Percentiles rank a stretch among this genome's conserved stretches.
phyloP scores from a whole-genome alignment of 2,797 vertebrate species.

The Adrianichthys oophorus region DNA sequence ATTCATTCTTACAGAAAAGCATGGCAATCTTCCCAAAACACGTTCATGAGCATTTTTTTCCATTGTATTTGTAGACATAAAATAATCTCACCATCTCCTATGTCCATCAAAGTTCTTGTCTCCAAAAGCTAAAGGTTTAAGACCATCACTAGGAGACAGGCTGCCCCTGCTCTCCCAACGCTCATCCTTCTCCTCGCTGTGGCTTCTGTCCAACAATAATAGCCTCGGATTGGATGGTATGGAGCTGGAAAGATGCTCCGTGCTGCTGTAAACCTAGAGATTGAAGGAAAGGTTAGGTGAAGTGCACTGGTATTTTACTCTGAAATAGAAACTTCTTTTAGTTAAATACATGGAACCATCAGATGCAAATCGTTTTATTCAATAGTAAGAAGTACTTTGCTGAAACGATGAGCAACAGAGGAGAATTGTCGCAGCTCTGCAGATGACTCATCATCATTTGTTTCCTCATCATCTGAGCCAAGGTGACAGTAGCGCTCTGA shows the following conservation, averaged over 20 bases:
- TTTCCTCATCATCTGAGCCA: conserved; percentile 88
- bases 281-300: background rate
- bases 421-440: conserved; percentile 91
- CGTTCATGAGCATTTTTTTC: no score
- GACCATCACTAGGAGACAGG: conserved; percentile 63
- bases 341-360: background rate
- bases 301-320: background rate
- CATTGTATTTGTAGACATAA: no score
- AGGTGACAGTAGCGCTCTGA: conserved; percentile 88
- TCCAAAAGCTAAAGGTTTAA: conserved; percentile 52
- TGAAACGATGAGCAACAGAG: conserved; percentile 92
- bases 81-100: conserved; percentile 68
- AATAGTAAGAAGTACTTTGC: conserved; percentile 78
- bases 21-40: no score
- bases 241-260: conserved; percentile 85
- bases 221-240: conserved; percentile 80
- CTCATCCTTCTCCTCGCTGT: conserved; percentile 85
- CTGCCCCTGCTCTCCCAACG: conserved; percentile 65
- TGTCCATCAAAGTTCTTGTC: conserved; percentile 65
- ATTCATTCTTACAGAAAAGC: no score
- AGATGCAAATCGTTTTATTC: background rate
- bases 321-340: background rate
- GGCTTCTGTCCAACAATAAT: conserved; percentile 81
- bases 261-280: conserved; percentile 90
- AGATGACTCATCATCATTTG: conserved; percentile 87